Percentiles rank a stretch among this genome's conserved stretches.
These are phyloP conservation scores for Nyctibius grandis DNA, from an alignment of 2,797 vertebrate genomes.

Conservation along the genomic window DNA sequence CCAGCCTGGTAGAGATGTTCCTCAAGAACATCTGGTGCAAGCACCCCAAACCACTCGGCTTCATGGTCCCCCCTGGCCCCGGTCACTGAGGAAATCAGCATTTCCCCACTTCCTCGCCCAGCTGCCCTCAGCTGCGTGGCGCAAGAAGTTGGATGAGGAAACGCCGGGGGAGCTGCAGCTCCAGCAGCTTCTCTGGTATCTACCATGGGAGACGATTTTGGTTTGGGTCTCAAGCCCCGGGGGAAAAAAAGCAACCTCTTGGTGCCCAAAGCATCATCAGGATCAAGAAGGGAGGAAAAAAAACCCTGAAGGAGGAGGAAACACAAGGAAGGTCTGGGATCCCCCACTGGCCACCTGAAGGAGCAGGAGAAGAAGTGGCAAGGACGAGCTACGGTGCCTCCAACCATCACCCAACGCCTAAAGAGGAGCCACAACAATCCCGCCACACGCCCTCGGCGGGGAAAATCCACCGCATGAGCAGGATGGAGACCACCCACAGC, in stretches of 20 bases:
- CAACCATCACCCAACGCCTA: neutral
- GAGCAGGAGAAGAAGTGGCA: accelerated
- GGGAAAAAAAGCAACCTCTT: too few species aligned
- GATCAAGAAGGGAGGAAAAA: neutral
- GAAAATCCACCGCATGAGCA: accelerated
- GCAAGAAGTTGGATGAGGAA: neutral
- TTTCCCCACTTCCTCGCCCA: neutral
- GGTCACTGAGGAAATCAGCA: neutral
- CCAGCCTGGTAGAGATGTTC: neutral
- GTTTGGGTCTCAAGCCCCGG: too few species aligned
- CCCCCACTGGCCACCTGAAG: accelerated
- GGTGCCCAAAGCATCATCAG: neutral
- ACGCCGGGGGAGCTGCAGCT: accelerated
- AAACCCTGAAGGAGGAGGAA: neutral
- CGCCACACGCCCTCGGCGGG: accelerated
- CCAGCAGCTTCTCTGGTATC: neutral
- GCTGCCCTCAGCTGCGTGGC: accelerated
- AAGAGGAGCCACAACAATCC: neutral
- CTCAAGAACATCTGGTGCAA: neutral
- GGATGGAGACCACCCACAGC: neutral
- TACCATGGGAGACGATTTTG: too few species aligned
- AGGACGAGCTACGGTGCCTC: too few species aligned
- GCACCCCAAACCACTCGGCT: accelerated
- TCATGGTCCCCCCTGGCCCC: accelerated
- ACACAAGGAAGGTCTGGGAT: too few species aligned